A percentile compares a stretch with the other conserved stretches of the same genome.
Evolutionary conservation across 30 jellyfish, hydroid and myxozoan genomes (phyloP).

Genomic region (Morbakka virulenta): DNA sequence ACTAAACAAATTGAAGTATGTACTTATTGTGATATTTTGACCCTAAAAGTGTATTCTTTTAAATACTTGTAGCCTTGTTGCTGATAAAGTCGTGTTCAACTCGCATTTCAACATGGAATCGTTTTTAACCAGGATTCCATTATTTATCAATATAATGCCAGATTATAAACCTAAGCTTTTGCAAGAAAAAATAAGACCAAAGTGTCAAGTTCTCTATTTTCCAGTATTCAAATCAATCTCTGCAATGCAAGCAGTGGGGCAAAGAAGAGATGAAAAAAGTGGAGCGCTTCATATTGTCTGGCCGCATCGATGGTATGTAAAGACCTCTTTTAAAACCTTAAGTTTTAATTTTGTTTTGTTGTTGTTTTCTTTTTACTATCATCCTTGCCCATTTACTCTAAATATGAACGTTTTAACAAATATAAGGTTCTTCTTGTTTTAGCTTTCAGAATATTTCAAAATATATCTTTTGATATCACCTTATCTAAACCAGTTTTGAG

Average conservation of each 20-base stretch:
- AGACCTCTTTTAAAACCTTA: not conserved
- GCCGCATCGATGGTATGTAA: constrained; percentile 95
- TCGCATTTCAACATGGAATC: constrained; percentile 81
- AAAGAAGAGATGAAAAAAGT: not conserved
- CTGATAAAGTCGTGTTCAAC: constrained; percentile 81
- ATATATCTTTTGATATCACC: no score
- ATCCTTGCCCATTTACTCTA: no score
- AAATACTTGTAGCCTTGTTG: constrained; percentile 63
- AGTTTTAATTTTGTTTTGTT: not conserved
- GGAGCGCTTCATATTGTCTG: constrained; percentile 88
- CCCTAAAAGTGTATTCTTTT: not conserved
- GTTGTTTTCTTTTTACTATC: not conserved
- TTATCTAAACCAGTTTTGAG: no score
- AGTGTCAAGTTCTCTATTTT: constrained; percentile 71
- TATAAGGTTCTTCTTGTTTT: no score
- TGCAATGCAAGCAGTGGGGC: not conserved
- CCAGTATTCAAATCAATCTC: constrained; percentile 32
- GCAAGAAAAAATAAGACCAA: constrained; percentile 47
- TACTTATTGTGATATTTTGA: no score
- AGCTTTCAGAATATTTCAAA: not conserved
- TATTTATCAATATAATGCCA: constrained; percentile 74
- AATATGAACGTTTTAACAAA: no score
- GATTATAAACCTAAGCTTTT: constrained; percentile 62
- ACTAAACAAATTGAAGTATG: no score
- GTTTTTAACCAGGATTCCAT: constrained; percentile 44